Evolutionary conservation across 2,888 invertebrate genomes (phyloP), one percentile per base, ranked within the genome.

Genomic region (Boloria euphrosyne): DNA sequence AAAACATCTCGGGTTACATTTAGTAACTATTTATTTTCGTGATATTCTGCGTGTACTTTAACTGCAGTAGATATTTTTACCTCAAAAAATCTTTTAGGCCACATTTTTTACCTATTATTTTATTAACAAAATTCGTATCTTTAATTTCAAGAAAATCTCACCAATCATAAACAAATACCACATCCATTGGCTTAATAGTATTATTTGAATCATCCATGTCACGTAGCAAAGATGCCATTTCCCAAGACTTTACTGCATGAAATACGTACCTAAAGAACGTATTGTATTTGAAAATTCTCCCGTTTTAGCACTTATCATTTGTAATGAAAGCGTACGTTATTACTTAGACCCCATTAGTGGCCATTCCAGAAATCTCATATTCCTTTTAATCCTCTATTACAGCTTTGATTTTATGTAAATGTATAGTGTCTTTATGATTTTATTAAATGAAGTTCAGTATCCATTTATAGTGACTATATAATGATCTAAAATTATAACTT

Each of bases 171-270:
- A 1, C 31, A 38, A 38, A 67, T 76, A 67, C 78, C 81, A 27
- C 57, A 78, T 83, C 80, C 71, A 73, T 65, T 44, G n/a, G 47
- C 10, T 53, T 0, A 16, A 17, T 43, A 64, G 50, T 64, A 51
- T 64, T 60, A 5, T 52, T 47, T 61, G 52, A 16, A 38, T 14
- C 52, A 62, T 71, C 70, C 63, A 49, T 67, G 68, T 72, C 75
- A 71, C 74, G 75, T 78, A 76, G 71, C 72, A 71, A 79, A 78
- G 81, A 82, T 72, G 79, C 79, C 78, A 80, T 82, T 80, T 76
- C 77, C 67, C 74, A 70, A 76, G 75, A 82, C 74, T 86, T 85
- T 85, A 86, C 82, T 80, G 78, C 82, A 77, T 74, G 78, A 83
- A 84, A 83, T 82, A 83, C 78, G 79, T 79, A 80, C 70, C 74